Conservation (phyloP, 2,797 vertebrate genomes). For the Ptychadena robeensis region DNA sequence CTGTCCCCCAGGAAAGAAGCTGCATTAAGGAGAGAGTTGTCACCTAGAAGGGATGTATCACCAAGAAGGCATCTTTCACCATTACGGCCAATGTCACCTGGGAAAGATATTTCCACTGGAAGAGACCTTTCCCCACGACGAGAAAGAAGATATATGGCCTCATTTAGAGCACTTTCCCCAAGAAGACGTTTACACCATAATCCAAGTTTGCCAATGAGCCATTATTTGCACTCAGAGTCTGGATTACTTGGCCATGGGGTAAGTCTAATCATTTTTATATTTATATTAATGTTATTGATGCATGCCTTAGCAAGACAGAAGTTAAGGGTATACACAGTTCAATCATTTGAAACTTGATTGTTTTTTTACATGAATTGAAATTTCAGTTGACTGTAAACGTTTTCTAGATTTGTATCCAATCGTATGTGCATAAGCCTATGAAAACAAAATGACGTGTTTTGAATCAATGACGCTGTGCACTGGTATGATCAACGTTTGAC, state of each 20-base stretch:
- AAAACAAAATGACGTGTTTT: too few relatives aligned
- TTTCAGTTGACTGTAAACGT: too few relatives aligned
- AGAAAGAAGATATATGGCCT: slow-evolving; percentile 86
- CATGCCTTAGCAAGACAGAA: too few relatives aligned
- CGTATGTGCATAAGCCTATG: too few relatives aligned
- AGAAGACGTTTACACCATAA: slow-evolving; percentile 88
- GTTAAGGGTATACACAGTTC: too few relatives aligned
- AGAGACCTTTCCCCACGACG: slow-evolving; percentile 85
- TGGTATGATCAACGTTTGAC: too few relatives aligned
- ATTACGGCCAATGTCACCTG: slow-evolving; percentile 87
- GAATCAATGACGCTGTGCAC: too few relatives aligned
- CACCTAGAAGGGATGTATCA: slow-evolving; percentile 86
- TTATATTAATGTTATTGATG: background rate
- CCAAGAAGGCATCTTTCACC: slow-evolving; percentile 89
- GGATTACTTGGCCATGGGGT: slow-evolving; percentile 79
- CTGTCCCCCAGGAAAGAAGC: slow-evolving; percentile 87
- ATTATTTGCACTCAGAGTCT: slow-evolving; percentile 83
- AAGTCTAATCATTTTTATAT: slow-evolving; percentile 65
- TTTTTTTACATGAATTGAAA: too few relatives aligned
- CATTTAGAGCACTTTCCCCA: slow-evolving; percentile 89
- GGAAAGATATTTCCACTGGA: slow-evolving; percentile 80
- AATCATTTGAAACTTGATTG: too few relatives aligned
- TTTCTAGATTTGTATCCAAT: too few relatives aligned
- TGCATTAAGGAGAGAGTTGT: slow-evolving; percentile 88
- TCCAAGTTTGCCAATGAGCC: slow-evolving; percentile 79